Evolutionary conservation across 2,888 invertebrate genomes (phyloP), one percentile per base, ranked within the genome.

Genomic region (Lottia gigantea): DNA sequence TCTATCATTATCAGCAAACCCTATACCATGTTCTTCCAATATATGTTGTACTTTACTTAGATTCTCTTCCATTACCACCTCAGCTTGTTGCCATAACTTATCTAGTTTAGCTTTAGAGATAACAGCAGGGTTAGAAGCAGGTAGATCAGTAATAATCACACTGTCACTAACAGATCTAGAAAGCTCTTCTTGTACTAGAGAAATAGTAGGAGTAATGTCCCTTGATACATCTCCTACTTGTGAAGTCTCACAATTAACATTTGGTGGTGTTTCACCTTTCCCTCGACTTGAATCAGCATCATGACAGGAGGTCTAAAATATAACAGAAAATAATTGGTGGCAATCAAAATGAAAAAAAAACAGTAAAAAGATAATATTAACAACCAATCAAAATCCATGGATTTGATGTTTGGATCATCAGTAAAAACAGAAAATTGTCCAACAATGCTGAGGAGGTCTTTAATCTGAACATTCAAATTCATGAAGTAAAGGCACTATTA

Each of bases 261-360:
- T 46, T 31, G 46, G 67, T 45, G 45, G 45, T 46, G 67, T 46
- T 16, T 40, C 76, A 71, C 72, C 71, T 46, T 69, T 71, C n/a
- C 66, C 76, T 62, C 73, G 75, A 64, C 64, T 63, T 55, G 71
- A 62, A 67, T 74, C 76, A 70, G 76, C 75, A 76, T 82, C 81
- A 82, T 75, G 82, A 82, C 75, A 82, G 78, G 76, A 80, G 77
- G 76, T 82, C 82, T 82, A 77, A 64, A 80, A 79, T 25, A 64
- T 14, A 67, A 71, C 23, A 4, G 15, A 40, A 25, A 8, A 26
- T 11, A 26, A 40, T 31, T 31, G 3, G 6, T 31, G 2, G n/a
- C n/a, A n/a, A n/a, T n/a, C n/a, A n/a, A n/a, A n/a, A n/a, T n/a
- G n/a, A n/a, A n/a, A n/a, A n/a, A n/a, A n/a, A n/a, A n/a, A n/a